phyloP scores from a whole-genome alignment of 1,140 invertebrate genomes.

The Neuroterus valhalla region DNA sequence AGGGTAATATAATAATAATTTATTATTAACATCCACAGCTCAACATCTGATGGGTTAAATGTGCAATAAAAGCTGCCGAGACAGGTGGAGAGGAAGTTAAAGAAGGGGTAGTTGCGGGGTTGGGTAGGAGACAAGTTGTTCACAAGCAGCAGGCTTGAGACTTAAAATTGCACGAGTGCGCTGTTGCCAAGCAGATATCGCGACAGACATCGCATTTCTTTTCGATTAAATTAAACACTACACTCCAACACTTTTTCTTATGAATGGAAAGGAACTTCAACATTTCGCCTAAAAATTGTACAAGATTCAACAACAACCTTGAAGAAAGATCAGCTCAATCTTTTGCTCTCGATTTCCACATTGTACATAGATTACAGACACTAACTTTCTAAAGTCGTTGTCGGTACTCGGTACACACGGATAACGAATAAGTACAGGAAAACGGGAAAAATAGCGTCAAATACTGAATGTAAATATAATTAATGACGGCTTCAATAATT shows the following conservation, averaged over 20 bases:
- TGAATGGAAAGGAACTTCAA: neutral
- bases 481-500: too few relatives aligned
- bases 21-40: neutral
- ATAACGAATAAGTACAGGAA: too few relatives aligned
- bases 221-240: neutral
- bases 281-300: too few relatives aligned
- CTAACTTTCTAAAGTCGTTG: too few relatives aligned
- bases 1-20: neutral
- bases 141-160: neutral
- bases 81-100: conserved; percentile 19
- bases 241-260: neutral
- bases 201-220: conserved; percentile 28
- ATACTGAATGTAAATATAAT: too few relatives aligned
- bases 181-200: conserved; percentile 65
- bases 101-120: conserved; percentile 22
- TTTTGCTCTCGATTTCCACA: too few relatives aligned
- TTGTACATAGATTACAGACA: too few relatives aligned
- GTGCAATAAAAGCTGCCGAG: neutral
- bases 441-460: too few relatives aligned
- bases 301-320: too few relatives aligned
- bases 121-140: conserved; percentile 11
- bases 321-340: too few relatives aligned
- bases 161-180: conserved; percentile 44
- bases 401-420: too few relatives aligned
- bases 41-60: neutral